A percentile compares a stretch with the other conserved stretches of the same genome.
Conservation (phyloP, 2,797 vertebrate genomes). For the Gymnoscopelus microlampas region DNA sequence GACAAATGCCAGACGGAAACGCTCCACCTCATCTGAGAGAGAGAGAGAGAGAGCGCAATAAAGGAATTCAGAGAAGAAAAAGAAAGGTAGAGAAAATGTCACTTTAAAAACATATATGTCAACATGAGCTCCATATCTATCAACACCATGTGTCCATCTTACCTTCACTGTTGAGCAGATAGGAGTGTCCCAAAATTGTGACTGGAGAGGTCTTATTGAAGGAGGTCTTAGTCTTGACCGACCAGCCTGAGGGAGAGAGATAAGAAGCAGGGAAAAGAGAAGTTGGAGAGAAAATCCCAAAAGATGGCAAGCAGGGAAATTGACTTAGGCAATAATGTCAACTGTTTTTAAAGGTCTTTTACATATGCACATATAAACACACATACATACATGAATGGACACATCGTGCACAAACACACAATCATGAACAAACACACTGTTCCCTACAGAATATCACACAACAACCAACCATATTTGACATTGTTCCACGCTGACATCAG, state of each 20-base stretch:
- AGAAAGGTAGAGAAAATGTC: neutral
- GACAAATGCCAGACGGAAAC: constrained; percentile 86
- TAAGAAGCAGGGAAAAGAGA: neutral
- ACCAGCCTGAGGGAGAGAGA: constrained; percentile 84
- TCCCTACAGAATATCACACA: neutral
- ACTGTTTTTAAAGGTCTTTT: neutral
- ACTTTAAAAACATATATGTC: no score
- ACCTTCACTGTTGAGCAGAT: constrained; percentile 88
- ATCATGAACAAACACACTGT: neutral
- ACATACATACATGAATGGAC: neutral
- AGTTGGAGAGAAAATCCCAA: neutral
- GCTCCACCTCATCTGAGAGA: constrained; percentile 84
- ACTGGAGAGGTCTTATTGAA: constrained; percentile 90
- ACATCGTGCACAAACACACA: neutral
- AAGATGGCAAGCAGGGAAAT: constrained; percentile 3
- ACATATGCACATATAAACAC: neutral
- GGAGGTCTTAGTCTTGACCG: constrained; percentile 88
- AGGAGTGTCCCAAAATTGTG: constrained; percentile 84
- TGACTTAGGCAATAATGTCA: neutral
- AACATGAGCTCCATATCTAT: no score
- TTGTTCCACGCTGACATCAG: constrained; percentile 92
- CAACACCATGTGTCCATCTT: constrained; percentile 6
- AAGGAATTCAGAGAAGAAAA: no score
- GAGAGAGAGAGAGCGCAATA: constrained; percentile 4
- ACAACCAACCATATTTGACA: constrained; percentile 89